Evolutionary conservation across 2,113 vertebrate species (phyloP), one percentile per base, ranked within the genome.

Genomic region (Cryptomyrus ogoouensis): DNA sequence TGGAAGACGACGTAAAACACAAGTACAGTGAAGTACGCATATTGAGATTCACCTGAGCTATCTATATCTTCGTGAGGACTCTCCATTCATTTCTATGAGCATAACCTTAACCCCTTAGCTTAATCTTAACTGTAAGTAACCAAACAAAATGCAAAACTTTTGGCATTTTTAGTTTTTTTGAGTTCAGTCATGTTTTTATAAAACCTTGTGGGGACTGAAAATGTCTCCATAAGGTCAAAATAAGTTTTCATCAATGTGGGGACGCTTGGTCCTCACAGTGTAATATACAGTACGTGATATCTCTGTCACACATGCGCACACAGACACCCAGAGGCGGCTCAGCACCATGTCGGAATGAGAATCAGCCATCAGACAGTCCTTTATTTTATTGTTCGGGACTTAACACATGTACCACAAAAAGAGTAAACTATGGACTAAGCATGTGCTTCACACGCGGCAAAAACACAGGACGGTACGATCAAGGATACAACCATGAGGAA

Each of bases 351-450:
- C 10, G 31, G 74, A 50, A 80, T 80, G n/a, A 80, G 31, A 42
- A 42, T 80, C 74, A 21, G 74, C 35, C 2, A 0, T 15, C 49
- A 44, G 56, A 88, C 87, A 62, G 19, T 66, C 3, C 5, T 87
- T 53, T 17, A 53, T 87, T 87, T 84, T 47, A 84, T 87, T 87
- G 4, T 87, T 87, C 19, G 5, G 31, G 50, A 87, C 85, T 39
- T 35, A 56, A 87, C 52, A 87, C 52, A 88, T 52, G 39, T 62
- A 88, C 87, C 87, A 88, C 87, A 46, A 62, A 88, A 9, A 52
- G 49, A 53, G 56, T 35, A 19, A 66, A 88, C 35, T 10, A 17
- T 8, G 27, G 19, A 88, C 13, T 52, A 86, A 50, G 47, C 46
- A 50, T 86, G 24, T 50, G 46, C 27, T 86, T 86, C 27, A 86